phyloP scores from a whole-genome alignment of 2,113 vertebrate species.

The Thryonomys swinderianus region DNA sequence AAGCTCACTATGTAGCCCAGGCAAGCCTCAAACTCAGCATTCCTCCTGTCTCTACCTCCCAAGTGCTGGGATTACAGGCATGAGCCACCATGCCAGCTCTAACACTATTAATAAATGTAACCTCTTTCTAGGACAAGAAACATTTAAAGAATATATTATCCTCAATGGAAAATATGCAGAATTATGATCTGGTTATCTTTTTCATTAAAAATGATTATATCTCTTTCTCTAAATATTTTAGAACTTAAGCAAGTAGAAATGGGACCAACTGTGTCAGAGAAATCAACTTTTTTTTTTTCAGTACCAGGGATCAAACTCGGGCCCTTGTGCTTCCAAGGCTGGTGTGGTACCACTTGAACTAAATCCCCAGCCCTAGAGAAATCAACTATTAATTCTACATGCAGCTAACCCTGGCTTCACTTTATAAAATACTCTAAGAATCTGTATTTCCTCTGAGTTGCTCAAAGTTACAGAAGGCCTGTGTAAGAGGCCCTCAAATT shows the following conservation, averaged over 20 bases:
- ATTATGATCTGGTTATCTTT: background rate
- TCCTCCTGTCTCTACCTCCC: too few species aligned
- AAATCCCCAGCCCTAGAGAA: too few species aligned
- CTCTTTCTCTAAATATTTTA: background rate
- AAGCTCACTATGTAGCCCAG: too few species aligned
- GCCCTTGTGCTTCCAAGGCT: too few species aligned
- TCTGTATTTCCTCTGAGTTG: background rate
- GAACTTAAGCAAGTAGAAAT: background rate
- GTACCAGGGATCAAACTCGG: too few species aligned
- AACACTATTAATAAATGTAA: background rate
- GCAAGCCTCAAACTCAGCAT: too few species aligned
- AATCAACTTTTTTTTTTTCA: too few species aligned
- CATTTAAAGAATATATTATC: background rate
- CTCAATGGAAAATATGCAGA: background rate
- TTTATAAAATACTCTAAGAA: constrained; percentile 35
- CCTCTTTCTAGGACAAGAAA: background rate
- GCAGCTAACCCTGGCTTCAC: background rate
- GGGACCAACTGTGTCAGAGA: background rate
- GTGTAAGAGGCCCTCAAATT: constrained; percentile 6
- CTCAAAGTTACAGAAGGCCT: constrained; percentile 25
- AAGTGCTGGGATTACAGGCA: too few species aligned
- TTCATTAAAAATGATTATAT: background rate
- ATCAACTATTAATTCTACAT: constrained; percentile 7
- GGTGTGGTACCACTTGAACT: too few species aligned
- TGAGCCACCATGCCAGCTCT: too few species aligned